Percentiles rank a stretch among this genome's conserved stretches.
These are phyloP conservation scores for Thymelicus lineola DNA, from an alignment of 2,888 invertebrate species.

Conservation along the genomic window DNA sequence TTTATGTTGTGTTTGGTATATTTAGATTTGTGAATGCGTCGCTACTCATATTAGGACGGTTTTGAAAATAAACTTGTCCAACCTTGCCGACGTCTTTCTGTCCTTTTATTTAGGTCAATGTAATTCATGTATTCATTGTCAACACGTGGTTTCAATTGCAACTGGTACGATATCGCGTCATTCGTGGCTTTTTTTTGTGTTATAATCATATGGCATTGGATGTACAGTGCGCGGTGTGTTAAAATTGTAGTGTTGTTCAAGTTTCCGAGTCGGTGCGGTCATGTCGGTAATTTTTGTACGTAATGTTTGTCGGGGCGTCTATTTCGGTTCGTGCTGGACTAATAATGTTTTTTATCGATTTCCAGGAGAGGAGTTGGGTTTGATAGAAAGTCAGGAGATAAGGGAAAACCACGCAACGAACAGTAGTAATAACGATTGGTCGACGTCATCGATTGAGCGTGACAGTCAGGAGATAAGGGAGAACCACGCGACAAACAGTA, in stretches of 20 bases:
- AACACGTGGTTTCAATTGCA: slow-evolving; percentile 57
- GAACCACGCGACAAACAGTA: slow-evolving; percentile 74
- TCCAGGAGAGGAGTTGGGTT: slow-evolving; percentile 79
- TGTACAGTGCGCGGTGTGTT: slow-evolving; percentile 11
- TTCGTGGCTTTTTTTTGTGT: slow-evolving; percentile 33
- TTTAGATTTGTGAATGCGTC: slow-evolving; percentile 76
- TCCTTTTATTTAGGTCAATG: slow-evolving; percentile 82
- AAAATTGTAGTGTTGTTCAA: slow-evolving; percentile 25
- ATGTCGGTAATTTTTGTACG: slow-evolving; percentile 41
- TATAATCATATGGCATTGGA: slow-evolving; percentile 19
- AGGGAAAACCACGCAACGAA: slow-evolving; percentile 74
- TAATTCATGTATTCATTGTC: slow-evolving; percentile 75
- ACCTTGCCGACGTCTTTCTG: slow-evolving; percentile 78
- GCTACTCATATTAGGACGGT: slow-evolving; percentile 78
- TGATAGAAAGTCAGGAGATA: slow-evolving; percentile 78
- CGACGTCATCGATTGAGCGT: slow-evolving; percentile 69
- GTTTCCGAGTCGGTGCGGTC: slow-evolving; percentile 26
- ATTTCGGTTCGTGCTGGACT: slow-evolving; percentile 46
- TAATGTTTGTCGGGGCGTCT: slow-evolving; percentile 45
- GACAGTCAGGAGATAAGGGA: slow-evolving; percentile 77
- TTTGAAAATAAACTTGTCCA: slow-evolving; percentile 80
- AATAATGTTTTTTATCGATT: slow-evolving; percentile 49
- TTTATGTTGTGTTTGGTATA: slow-evolving; percentile 81
- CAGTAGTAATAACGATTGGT: slow-evolving; percentile 77
- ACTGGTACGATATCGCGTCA: slow-evolving; percentile 47